Conservation (phyloP, 30 jellyfish, hydroid and myxozoan species). For the Turritopsis rubra region DNA sequence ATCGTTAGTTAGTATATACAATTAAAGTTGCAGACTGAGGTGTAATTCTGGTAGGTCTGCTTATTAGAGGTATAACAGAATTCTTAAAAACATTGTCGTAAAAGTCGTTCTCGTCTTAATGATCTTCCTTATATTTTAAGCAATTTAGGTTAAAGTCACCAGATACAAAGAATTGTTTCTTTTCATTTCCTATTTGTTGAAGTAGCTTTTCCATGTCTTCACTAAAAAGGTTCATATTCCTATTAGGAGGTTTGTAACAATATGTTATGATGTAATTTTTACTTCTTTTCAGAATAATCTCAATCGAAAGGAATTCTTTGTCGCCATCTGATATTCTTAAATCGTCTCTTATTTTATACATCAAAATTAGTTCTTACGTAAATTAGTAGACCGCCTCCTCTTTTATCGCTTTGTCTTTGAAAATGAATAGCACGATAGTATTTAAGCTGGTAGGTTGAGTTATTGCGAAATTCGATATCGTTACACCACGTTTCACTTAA, state of each 20-base stretch:
- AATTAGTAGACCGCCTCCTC: conserved; percentile 16
- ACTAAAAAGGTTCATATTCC: not conserved
- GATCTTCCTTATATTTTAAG: not conserved
- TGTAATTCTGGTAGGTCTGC: not conserved
- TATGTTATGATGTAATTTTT: conserved; percentile 11
- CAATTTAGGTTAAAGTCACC: not conserved
- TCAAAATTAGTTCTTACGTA: not conserved
- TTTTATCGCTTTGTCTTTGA: conserved; percentile 4
- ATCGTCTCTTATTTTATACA: not conserved
- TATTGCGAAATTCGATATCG: not conserved
- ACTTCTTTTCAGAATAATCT: conserved; percentile 11
- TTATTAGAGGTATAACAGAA: not conserved
- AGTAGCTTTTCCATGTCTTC: not conserved
- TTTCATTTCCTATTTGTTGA: not conserved
- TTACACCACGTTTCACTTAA: not conserved
- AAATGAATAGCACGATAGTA: not conserved
- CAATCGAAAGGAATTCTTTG: conserved; percentile 22
- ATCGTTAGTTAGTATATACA: not conserved
- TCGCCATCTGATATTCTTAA: conserved; percentile 15
- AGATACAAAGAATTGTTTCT: not conserved
- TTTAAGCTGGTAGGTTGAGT: not conserved
- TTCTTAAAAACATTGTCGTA: not conserved
- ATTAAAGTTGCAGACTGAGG: not conserved
- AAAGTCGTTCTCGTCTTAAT: not conserved
- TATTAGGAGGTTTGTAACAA: conserved; percentile 24